phyloP scores from a whole-genome alignment of 2,888 invertebrate genomes.

The Allacma fusca region DNA sequence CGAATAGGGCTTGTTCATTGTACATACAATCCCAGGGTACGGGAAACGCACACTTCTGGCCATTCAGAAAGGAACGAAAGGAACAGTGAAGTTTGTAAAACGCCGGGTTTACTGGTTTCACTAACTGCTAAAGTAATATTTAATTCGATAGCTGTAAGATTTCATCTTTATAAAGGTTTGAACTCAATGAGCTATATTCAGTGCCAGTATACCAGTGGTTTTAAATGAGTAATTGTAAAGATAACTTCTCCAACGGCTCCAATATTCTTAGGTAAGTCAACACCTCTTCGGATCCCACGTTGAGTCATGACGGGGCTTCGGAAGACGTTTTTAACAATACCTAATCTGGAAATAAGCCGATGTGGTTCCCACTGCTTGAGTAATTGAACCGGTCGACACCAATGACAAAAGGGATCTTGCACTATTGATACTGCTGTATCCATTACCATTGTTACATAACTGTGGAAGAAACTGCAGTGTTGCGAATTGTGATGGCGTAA shows the following conservation, averaged over 20 bases:
- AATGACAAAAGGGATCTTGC: conserved; percentile 47
- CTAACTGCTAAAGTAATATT: conserved; percentile 28
- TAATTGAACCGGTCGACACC: neutral
- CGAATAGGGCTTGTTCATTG: neutral
- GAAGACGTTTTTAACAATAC: conserved; percentile 38
- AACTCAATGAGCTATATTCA: conserved; percentile 33
- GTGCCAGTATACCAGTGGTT: conserved; percentile 42
- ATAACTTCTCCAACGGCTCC: conserved; percentile 1
- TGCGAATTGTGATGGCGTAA: neutral
- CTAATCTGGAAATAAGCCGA: conserved; percentile 39
- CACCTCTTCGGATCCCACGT: conserved; percentile 46
- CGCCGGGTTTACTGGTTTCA: conserved; percentile 28
- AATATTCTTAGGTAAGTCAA: conserved; percentile 27
- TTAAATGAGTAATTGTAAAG: conserved; percentile 39
- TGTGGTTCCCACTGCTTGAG: conserved; percentile 34
- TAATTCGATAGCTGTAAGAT: conserved; percentile 27
- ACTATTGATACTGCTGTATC: conserved; percentile 49
- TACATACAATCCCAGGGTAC: conserved; percentile 37
- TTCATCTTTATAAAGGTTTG: conserved; percentile 21
- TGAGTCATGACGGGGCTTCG: conserved; percentile 32
- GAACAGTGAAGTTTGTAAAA: conserved; percentile 32
- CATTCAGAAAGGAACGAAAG: conserved; percentile 27
- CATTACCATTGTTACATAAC: conserved; percentile 22
- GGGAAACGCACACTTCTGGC: conserved; percentile 40
- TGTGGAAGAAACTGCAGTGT: conserved; percentile 27